Evolutionary conservation across 2,113 vertebrate species (phyloP), one percentile per base, ranked within the genome.

Genomic region (Centrocercus urophasianus): DNA sequence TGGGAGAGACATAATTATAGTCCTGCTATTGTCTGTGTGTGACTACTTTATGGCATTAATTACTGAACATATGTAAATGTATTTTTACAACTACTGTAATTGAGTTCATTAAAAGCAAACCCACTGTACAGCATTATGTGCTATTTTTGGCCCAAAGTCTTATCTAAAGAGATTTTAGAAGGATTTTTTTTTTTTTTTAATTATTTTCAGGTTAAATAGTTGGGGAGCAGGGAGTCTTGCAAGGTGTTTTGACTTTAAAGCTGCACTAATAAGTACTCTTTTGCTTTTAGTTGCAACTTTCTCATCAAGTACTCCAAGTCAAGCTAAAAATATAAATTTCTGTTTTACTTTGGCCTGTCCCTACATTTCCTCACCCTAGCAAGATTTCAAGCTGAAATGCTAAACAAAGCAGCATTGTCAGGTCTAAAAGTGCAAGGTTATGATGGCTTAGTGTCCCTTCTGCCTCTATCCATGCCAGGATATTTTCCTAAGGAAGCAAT

Each of bases 11-110:
- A 86, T 94, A 93, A 90, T 77, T 85, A 83, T 32, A 72, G 65
- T 93, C 34, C 32, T 67, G 74, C 69, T 92, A 95, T 95, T 91
- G 92, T 96, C 85, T 94, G 40, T 72, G 70, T 75, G 48, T 59
- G 77, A 93, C 83, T 73, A 71, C 28, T 90, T 95, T 88, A 89
- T 96, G 90, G 36, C 75, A 90, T 91, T 96, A 90, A 93, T 95
- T 97, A 89, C 52, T 70, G 76, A 92, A 76, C 90, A 88, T 63
- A 88, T 95, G 89, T 87, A 93, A 93, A 89, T 88, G 34, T 75
- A 57, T 94, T 95, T 96, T 94, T 94, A 82, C 1, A 4, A 63
- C 61, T 63, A 20, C 24, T 93, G 88, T 89, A 92, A 78, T 52
- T 86, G 64, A 76, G 13, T 67, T 15, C 45, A 89, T 64, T 92